These are phyloP conservation scores for Magallana nippona DNA, from an alignment of 2,888 invertebrate species.

Conservation along the genomic window DNA sequence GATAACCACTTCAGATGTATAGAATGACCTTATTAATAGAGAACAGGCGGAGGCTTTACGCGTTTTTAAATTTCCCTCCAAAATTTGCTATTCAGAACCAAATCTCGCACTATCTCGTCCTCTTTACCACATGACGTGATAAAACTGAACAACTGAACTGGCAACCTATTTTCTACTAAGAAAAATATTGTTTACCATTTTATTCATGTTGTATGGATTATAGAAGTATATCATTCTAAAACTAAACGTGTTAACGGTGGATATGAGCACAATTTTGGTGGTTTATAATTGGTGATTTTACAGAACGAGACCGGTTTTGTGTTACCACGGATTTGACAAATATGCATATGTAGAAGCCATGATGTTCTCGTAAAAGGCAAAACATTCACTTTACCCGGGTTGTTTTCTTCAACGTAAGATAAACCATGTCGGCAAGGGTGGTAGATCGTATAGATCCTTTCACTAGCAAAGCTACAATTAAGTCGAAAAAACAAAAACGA, in stretches of 20 bases:
- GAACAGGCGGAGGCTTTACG: neutral
- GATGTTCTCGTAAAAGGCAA: slow-evolving; percentile 57
- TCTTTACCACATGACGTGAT: slow-evolving; percentile 67
- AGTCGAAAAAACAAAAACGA: slow-evolving; percentile 98
- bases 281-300: neutral
- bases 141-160: slow-evolving; percentile 69
- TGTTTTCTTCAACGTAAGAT: slow-evolving; percentile 28
- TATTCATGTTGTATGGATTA: slow-evolving; percentile 41
- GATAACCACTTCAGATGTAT: no score
- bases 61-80: slow-evolving; percentile 42
- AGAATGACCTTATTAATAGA: no score
- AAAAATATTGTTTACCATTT: slow-evolving; percentile 21
- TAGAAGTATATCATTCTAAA: slow-evolving; percentile 31
- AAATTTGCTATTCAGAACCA: slow-evolving; percentile 13
- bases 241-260: slow-evolving; percentile 10
- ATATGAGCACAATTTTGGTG: slow-evolving; percentile 33
- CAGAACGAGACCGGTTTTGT: slow-evolving; percentile 45
- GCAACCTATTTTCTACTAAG: slow-evolving; percentile 58
- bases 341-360: slow-evolving; percentile 65
- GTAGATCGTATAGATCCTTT: slow-evolving; percentile 99
- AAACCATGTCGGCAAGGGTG: slow-evolving; percentile 68
- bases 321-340: slow-evolving; percentile 70
- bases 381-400: slow-evolving; percentile 35
- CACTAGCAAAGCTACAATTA: slow-evolving; percentile 93
- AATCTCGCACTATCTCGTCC: slow-evolving; percentile 63